phyloP scores from a whole-genome alignment of 2,888 invertebrate genomes.

The Charanyca ferruginea region DNA sequence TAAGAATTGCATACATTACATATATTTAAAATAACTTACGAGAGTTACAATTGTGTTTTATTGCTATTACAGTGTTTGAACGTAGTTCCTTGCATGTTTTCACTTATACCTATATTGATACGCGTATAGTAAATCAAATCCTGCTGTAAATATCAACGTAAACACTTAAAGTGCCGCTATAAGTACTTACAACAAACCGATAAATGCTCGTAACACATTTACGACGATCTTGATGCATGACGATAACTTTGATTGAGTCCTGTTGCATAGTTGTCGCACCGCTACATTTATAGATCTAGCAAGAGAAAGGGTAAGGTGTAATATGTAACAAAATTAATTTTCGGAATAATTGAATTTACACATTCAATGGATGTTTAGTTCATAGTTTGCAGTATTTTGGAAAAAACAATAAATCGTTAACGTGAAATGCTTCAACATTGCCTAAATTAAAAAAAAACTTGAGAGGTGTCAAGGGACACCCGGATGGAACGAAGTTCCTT shows the following conservation, averaged over 20 bases:
- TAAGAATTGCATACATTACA: neutral
- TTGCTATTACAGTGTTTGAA: too few relatives aligned
- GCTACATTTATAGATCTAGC: constrained; percentile 73
- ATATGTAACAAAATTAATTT: too few relatives aligned
- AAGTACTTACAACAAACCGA: constrained; percentile 48
- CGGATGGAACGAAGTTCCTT: too few relatives aligned
- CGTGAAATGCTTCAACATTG: too few relatives aligned
- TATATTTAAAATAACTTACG: too few relatives aligned
- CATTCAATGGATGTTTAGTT: constrained; percentile 32
- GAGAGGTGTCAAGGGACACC: too few relatives aligned
- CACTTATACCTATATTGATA: neutral
- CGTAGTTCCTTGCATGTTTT: too few relatives aligned
- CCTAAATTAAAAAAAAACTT: too few relatives aligned
- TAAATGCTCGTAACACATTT: constrained; percentile 74
- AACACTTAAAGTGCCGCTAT: constrained; percentile 55
- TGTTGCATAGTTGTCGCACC: constrained; percentile 63
- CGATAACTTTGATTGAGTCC: constrained; percentile 72
- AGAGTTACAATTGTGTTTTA: neutral
- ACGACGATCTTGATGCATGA: constrained; percentile 70
- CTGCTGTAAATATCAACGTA: constrained; percentile 52
- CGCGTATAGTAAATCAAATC: constrained; percentile 29
- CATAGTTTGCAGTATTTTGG: constrained; percentile 4
- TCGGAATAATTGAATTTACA: constrained; percentile 63
- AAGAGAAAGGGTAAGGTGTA: constrained; percentile 64
- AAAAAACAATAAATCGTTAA: too few relatives aligned